Base-by-base conservation (phyloP, 2,113 vertebrate genomes). In the Charina bottae region DNA sequence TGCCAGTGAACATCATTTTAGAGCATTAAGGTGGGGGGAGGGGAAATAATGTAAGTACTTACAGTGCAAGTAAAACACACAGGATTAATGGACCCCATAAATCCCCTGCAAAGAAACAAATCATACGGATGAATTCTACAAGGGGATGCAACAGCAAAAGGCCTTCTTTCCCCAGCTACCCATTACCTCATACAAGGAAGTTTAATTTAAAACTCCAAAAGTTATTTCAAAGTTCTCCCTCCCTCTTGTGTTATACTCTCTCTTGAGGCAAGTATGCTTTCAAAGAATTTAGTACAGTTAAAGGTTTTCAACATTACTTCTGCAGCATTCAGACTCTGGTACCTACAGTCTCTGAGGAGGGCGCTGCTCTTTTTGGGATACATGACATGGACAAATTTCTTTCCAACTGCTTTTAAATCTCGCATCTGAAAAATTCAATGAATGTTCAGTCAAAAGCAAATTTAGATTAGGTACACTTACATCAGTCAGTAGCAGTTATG, bases 51-150 rank as follows among this genome's bases (percentile, higher is more conserved):
- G 21, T 6, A 26, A 92, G 85, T 98, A 98, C 98, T 99, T 97
- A 99, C 98, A 99, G 97, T 1, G 99, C 99, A 93, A 99, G 98
- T 0, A 98, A 98, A 23, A 99, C 99, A 96, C 99, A 99, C 28
- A 99, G 98, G 93, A 99, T 97, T 94, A 99, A 96, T 3, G 99
- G 99, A 55, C 99, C 99, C 99, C 99, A 99, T 55, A 99, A 97
- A 96, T 99, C 99, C 99, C 99, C 98, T 99, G 96, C 0, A 93
- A 96, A 10, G 42, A 91, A 87, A 89, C 6, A 19, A 55, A 42
- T 8, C 0, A 55, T 37, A 54, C 6, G 3, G n/a, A 26, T 68
- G 0, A 21, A 2, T 56, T 23, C 28, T 21, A 17, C 1, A 28
- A 13, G 0, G 54, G 54, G n/a, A 59, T 19, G 49, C 0, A 46